These are phyloP conservation scores for Bombus superbus DNA, from an alignment of 1,140 invertebrate genomes.

Conservation along the genomic window DNA sequence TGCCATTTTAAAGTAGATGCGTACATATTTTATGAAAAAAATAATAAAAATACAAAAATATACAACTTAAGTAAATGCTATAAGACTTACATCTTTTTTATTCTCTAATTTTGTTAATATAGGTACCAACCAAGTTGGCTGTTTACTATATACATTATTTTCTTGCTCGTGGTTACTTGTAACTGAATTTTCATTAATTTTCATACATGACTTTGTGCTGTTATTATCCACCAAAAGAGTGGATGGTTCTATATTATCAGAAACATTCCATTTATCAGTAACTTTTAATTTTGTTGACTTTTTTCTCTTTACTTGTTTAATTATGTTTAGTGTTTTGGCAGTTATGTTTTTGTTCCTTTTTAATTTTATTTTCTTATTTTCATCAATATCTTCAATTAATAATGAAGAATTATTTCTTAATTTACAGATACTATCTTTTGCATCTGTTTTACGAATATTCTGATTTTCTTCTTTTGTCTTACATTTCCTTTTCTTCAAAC, in stretches of 20 bases:
- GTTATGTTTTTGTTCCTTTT: background rate
- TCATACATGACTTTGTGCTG: background rate
- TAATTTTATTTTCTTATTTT: conserved; percentile 38
- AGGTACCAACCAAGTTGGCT: background rate
- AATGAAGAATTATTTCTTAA: background rate
- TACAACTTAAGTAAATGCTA: background rate
- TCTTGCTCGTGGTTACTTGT: background rate
- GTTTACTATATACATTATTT: background rate
- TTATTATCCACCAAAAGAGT: background rate
- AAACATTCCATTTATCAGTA: conserved; percentile 23
- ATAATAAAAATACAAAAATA: background rate
- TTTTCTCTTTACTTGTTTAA: conserved; percentile 17
- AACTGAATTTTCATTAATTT: background rate
- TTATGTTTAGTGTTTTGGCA: background rate
- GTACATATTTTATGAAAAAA: background rate
- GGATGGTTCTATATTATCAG: conserved; percentile 16
- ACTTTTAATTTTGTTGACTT: conserved; percentile 14
- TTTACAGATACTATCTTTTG: background rate
- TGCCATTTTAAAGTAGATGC: background rate
- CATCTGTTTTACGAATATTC: background rate
- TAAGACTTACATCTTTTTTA: conserved; percentile 36
- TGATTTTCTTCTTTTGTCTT: background rate
- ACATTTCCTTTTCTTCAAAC: conserved; percentile 25
- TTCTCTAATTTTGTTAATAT: conserved; percentile 23
- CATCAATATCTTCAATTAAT: background rate